Evolutionary conservation across 2,113 vertebrate species (phyloP), one percentile per base, ranked within the genome.

Genomic region (Esox niger): DNA sequence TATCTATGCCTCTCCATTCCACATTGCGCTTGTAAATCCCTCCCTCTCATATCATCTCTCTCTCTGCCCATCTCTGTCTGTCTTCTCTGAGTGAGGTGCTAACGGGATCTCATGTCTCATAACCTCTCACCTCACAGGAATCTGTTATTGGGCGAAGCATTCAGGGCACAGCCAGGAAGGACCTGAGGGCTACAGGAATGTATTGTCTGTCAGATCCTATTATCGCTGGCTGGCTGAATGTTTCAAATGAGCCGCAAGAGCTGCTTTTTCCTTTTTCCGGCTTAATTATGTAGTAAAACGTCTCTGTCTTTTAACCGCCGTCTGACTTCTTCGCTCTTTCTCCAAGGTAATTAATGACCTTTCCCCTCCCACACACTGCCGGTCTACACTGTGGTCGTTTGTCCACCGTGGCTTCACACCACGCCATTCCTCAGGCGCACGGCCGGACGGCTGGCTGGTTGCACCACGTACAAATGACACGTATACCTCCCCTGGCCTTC

Each of bases 281-380:
- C 75, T 80, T 84, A 81, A 84, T 86, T 84, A 86, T 77, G 38
- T 86, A 84, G 79, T 79, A 63, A 79, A 82, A 82, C 79, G 70
- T 62, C 58, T 27, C 66, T 63, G 62, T 69, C 46, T 52, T 54
- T 68, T 43, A 21, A 26, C 25, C 27, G 8, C 20, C 30, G 8
- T 26, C 62, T 13, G n/a, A 21, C 64, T 72, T 71, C 52, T 17
- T 4, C 13, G 13, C 17, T 43, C 38, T 17, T 15, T 17, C 38
- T 67, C 57, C 7, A 27, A 68, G 64, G 64, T 82, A 80, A 79
- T 79, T 75, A 73, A 67, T 52, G 63, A 69, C 66, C 75, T 68
- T 47, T 57, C 64, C 33, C 63, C 55, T 15, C 43, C 62, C 21
- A 20, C 32, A 67, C 17, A 15, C 43, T 47, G 8, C n/a, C 17